Evolutionary conservation across 1,140 invertebrate species (phyloP).

Genomic region (Ptiloglossa arizonensis): DNA sequence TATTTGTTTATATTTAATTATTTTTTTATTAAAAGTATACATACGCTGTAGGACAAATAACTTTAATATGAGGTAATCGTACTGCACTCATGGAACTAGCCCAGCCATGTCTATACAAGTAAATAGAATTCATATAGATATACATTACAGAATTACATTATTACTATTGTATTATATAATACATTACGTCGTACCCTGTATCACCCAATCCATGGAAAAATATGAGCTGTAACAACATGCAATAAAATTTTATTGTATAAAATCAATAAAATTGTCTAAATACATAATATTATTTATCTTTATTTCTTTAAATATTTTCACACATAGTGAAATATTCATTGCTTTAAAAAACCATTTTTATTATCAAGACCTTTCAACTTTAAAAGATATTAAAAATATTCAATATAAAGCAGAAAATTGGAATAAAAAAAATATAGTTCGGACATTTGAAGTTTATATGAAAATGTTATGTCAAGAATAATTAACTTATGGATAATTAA

Average conservation of each 20-base stretch:
- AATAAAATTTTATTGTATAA: not conserved
- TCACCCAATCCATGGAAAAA: conserved; percentile 83
- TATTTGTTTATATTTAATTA: conserved; percentile 10
- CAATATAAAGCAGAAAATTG: not conserved
- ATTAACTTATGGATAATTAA: conserved; percentile 58
- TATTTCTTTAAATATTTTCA: not conserved
- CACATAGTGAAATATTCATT: not conserved
- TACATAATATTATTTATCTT: not conserved
- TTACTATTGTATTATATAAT: conserved; percentile 17
- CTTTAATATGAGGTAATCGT: conserved; percentile 92
- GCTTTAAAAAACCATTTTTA: not conserved
- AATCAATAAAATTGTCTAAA: not conserved
- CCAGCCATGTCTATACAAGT: conserved; percentile 93
- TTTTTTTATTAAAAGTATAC: conserved; percentile 67
- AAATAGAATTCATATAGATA: conserved; percentile 32
- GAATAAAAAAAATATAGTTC: not conserved
- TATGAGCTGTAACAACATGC: conserved; percentile 79
- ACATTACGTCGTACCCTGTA: conserved; percentile 79
- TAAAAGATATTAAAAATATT: not conserved
- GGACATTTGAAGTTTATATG: not conserved
- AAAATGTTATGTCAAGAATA: conserved; percentile 21
- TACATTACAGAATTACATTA: conserved; percentile 27
- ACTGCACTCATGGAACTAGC: conserved; percentile 91
- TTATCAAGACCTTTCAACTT: not conserved
- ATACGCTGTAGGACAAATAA: conserved; percentile 96